Evolutionary conservation across 1,140 invertebrate species (phyloP).

Genomic region (Nasonia vitripennis): DNA sequence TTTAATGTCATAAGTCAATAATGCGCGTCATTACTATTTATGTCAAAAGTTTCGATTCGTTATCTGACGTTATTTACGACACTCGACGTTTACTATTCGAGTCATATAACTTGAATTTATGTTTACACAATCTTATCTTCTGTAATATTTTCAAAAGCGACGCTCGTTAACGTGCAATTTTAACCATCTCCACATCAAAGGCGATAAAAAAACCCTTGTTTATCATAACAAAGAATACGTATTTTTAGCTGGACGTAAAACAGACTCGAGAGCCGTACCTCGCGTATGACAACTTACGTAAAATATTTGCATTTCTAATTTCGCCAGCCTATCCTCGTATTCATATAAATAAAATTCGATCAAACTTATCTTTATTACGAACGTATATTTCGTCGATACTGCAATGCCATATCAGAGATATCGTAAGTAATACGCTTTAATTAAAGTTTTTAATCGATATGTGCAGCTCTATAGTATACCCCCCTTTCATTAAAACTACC

Average conservation of each 20-base stretch:
- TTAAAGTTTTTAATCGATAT: not conserved
- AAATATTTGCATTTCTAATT: not conserved
- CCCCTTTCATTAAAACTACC: conserved; percentile 1
- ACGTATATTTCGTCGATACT: not conserved
- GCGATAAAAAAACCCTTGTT: not conserved
- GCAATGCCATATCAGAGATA: not conserved
- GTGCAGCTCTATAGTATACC: not conserved
- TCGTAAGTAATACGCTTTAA: not conserved
- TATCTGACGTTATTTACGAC: not conserved
- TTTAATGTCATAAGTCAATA: not conserved
- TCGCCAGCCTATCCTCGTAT: not conserved
- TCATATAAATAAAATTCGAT: not conserved
- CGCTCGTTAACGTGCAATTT: not conserved
- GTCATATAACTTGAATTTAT: conserved; percentile 1
- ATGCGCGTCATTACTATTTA: not conserved
- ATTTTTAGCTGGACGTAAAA: not conserved
- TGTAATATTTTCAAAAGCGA: not conserved
- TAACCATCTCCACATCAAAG: not conserved
- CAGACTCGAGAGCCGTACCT: not conserved
- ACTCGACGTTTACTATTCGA: not conserved
- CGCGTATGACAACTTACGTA: not conserved
- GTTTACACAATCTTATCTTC: not conserved
- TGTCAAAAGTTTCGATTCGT: not conserved
- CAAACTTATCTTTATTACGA: not conserved
- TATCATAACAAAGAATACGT: not conserved